phyloP scores from a whole-genome alignment of 2,113 vertebrate genomes.

The Chiloscyllium plagiosum region DNA sequence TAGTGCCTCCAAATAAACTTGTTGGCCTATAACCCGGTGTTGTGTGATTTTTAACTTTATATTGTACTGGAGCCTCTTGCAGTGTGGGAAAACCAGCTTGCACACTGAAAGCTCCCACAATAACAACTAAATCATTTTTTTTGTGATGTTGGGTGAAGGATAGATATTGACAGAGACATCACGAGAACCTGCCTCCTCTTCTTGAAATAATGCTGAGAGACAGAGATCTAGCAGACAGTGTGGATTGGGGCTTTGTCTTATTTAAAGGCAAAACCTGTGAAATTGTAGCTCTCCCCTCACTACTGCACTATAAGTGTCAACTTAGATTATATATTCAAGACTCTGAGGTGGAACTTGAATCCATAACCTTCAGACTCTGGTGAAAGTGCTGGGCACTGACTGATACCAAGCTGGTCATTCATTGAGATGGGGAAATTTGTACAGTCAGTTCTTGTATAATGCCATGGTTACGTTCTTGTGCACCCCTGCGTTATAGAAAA shows the following conservation, averaged over 20 bases:
- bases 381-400: not conserved
- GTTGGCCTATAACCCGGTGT: no score
- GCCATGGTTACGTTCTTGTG: no score
- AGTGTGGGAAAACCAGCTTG: not conserved
- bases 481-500: no score
- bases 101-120: not conserved
- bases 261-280: not conserved
- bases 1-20: no score
- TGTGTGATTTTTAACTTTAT: not conserved
- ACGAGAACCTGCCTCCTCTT: not conserved
- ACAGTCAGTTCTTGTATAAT: no score
- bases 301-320: not conserved
- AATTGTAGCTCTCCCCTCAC: not conserved
- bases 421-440: not conserved
- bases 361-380: not conserved
- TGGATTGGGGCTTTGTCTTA: not conserved
- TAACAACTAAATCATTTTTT: not conserved
- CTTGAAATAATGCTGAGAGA: not conserved
- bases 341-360: not conserved
- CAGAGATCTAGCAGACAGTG: not conserved
- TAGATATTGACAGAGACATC: not conserved
- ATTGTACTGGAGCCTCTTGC: not conserved
- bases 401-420: not conserved
- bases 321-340: not conserved
- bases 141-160: not conserved